Base-by-base conservation (phyloP, 2,113 vertebrate species). In the Nansenia antarctica region DNA sequence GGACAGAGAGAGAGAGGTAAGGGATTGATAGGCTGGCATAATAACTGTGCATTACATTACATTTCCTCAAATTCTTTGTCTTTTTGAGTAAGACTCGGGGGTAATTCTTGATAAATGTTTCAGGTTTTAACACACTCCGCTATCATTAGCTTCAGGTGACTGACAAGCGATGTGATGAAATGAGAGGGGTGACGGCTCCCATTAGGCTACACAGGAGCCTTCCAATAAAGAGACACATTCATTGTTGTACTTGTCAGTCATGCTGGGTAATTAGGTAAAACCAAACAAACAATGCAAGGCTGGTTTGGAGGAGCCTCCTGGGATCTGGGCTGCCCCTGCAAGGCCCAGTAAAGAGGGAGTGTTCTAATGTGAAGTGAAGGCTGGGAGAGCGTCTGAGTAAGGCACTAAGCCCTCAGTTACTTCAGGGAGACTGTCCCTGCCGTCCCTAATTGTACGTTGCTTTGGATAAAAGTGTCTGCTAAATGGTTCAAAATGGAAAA, bases 1-100 rank as follows among this genome's bases (percentile, higher is more conserved):
- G 82, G 57, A 1, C 65, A 73, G 65, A 74, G 29, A 52, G 5
- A 22, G 3, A 39, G 22, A 27, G 1, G 45, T 15, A 49, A 49
- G 7, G 45, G 45, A 49, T 20, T 49, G 45, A 49, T 49, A 22
- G 20, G 52, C n/a, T n/a, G n/a, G n/a, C 9, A 37, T 2, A 42
- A 11, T 14, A 15, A 20, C 18, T 12, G 31, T 24, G 20, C 7
- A 18, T 15, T 52, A 53, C 4, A 49, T 1, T 45, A 9, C 9
- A 29, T 11, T 31, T 18, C 29, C 55, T 20, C 4, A 6, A 6
- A 49, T 49, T 15, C n/a, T n/a, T 22, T n/a, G 20, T 49, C n/a
- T 49, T 49, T n/a, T 49, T 14, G n/a, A 9, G 18, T 49, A n/a
- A n/a, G 45, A 49, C 45, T 49, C 39, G 18, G 45, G 20, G 45